Evolutionary conservation across 2,113 vertebrate species (phyloP).

Genomic region (Corynorhinus townsendii): DNA sequence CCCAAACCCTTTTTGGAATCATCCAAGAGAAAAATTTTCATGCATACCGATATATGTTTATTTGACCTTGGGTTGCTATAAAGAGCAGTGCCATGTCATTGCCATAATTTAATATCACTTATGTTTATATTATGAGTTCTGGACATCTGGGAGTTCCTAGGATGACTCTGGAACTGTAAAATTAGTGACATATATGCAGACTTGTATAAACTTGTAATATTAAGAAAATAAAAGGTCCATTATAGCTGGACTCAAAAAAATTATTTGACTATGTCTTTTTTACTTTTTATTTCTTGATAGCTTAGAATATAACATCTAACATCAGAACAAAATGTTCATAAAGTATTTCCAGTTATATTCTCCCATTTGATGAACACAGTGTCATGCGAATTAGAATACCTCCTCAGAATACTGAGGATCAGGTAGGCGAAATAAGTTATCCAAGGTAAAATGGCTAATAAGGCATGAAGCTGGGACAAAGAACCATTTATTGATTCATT

Average conservation of each 20-base stretch:
- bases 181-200: neutral
- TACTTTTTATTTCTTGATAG: neutral
- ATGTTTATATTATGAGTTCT: slow-evolving; percentile 19
- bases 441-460: neutral
- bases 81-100: neutral
- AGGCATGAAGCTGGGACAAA: neutral
- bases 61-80: neutral
- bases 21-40: slow-evolving; percentile 43
- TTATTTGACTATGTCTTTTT: slow-evolving; percentile 19
- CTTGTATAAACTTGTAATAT: neutral
- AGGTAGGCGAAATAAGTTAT: neutral
- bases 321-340: slow-evolving; percentile 10
- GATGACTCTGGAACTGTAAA: slow-evolving; percentile 38
- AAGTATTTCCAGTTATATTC: slow-evolving; percentile 30
- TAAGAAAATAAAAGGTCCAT: slow-evolving; percentile 37
- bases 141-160: neutral
- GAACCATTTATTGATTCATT: neutral
- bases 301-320: neutral
- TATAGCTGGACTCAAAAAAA: neutral
- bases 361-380: neutral
- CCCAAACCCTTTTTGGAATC: slow-evolving; percentile 39
- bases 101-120: slow-evolving; percentile 49
- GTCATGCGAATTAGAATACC: neutral
- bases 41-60: neutral
- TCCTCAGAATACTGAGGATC: neutral